Base-by-base conservation (phyloP, 2,113 vertebrate species). In the Corythornis cristatus region DNA sequence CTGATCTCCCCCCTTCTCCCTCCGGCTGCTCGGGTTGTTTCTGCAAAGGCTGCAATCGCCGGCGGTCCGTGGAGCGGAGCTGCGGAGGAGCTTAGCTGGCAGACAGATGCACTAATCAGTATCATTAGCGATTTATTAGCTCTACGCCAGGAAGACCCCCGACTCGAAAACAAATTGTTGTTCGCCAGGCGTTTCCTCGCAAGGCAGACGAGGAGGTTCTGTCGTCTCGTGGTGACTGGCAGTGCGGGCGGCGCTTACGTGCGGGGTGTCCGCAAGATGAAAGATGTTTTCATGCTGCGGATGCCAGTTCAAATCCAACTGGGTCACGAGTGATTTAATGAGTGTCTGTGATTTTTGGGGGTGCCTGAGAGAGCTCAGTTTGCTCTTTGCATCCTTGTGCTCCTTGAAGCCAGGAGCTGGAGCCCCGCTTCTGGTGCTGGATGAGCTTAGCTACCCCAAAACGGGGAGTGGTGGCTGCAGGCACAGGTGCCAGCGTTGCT, bases 281-380 rank as follows among this genome's bases (percentile, higher is more conserved):
- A 91, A 92, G 92, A 82, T 10, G 42, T 65, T 92, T 89, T 66
- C 25, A 0, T 46, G 62, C 43, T 31, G 66, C 89, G 66, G 86
- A 79, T 87, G 92, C 89, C 87, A 35, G 31, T n/a, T 85, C 70
- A 58, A 67, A 94, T 84, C 77, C 88, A 94, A 88, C 65, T 93
- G 90, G 95, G 93, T 92, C 89, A 90, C 3, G 33, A 90, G 89
- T 76, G 95, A 88, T 94, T 96, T 94, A 90, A 85, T 93, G 89
- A 84, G 67, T 80, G 88, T 71, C 87, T 86, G 79, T 37, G 90
- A 83, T 86, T 76, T 78, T 68, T 33, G 37, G 60, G 71, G 64
- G 57, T 76, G 79, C 66, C 67, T 42, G 26, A 31, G 45, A 0
- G 2, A 78, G 65, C 86, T 75, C 53, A 1, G 43, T 48, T 95